Evolutionary conservation across 2,888 invertebrate genomes (phyloP).

Genomic region (Synanthedon myopaeformis): DNA sequence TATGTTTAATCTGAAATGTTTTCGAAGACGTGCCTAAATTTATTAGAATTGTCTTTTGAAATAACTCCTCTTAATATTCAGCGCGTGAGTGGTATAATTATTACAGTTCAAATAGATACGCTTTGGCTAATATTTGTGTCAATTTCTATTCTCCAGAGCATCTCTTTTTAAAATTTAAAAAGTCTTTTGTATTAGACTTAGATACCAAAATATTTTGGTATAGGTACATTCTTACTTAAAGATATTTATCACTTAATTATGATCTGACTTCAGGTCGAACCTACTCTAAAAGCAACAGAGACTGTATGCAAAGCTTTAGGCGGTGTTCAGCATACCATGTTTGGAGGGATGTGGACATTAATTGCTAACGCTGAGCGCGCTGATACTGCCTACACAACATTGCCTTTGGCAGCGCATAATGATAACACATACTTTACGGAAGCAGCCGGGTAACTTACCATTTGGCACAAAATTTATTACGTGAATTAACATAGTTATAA

Average conservation of each 20-base stretch:
- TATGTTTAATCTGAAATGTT: neutral
- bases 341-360: slow-evolving; percentile 81
- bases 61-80: no score
- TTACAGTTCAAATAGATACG: no score
- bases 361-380: slow-evolving; percentile 69
- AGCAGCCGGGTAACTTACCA: slow-evolving; percentile 72
- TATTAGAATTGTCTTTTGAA: no score
- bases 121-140: no score
- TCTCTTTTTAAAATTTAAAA: no score
- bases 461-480: no score
- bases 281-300: slow-evolving; percentile 62
- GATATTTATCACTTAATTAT: neutral
- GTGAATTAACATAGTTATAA: no score
- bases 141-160: no score
- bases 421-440: slow-evolving; percentile 84
- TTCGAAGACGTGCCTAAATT: no score
- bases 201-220: neutral
- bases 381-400: slow-evolving; percentile 80
- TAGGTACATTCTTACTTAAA: neutral
- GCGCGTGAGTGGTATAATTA: no score
- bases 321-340: slow-evolving; percentile 76
- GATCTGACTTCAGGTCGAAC: slow-evolving; percentile 42
- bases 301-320: slow-evolving; percentile 67
- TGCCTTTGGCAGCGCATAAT: slow-evolving; percentile 77
- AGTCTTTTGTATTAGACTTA: neutral